Evolutionary conservation across 2,888 invertebrate species (phyloP), one percentile per base, ranked within the genome.

Genomic region (Sarcophaga carnaria): DNA sequence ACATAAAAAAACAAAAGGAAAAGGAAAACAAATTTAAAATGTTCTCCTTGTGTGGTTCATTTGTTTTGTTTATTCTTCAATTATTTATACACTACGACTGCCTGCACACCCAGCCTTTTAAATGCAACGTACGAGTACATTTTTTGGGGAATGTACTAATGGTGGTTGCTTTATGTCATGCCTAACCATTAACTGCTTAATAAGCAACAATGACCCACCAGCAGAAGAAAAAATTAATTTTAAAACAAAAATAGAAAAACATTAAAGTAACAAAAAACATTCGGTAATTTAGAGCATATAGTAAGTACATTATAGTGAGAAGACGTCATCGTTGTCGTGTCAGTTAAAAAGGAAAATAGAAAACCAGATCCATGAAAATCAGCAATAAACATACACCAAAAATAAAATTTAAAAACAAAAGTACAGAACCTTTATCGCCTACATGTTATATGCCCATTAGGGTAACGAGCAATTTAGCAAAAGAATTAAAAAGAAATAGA

Each of bases 251-350:
- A 59, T 37, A 63, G 60, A 47, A 78, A 77, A 78, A 70, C 49
- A 78, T 77, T 76, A 72, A 80, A 80, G 59, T 71, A 80, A 77
- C 62, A 71, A 59, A 20, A 69, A 63, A 60, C 59, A 77, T 80
- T 74, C 63, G 59, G 14, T 54, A 80, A 75, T 75, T 80, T 60
- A 49, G 47, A 80, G 25, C 47, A 71, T 12, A 59, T 49, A 22
- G 22, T 22, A 49, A 14, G 14, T 11, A 20, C 22, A 49, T 54
- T 62, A 37, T 67, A 27, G 8, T 54, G 12, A 22, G 22, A 81
- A 71, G 78, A 84, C 81, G 87, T 81, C 87, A 87, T 84, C 70
- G 66, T 60, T 80, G 74, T 71, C 70, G 70, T 81, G 76, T 75
- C 80, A 83, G 83, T 86, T 86, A 80, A 82, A 76, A 20, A 66